A percentile compares a stretch with the other conserved stretches of the same genome.
These are phyloP conservation scores for Phalacrocorax pelagicus DNA, from an alignment of 2,113 vertebrate genomes.

Conservation along the genomic window DNA sequence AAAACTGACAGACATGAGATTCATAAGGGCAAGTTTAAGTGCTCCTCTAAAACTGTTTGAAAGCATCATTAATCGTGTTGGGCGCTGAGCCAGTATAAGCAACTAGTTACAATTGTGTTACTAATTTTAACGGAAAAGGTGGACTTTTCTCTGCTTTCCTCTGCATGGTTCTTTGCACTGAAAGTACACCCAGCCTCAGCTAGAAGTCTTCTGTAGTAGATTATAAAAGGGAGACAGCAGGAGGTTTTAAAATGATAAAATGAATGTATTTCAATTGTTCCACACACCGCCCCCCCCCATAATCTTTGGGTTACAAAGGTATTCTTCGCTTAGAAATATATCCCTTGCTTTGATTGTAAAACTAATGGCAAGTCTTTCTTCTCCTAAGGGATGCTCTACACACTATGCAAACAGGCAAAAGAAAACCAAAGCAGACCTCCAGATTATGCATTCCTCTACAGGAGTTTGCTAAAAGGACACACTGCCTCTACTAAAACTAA, in stretches of 20 bases:
- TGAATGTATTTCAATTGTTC: neutral
- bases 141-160: neutral
- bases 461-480: neutral
- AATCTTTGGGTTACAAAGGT: neutral
- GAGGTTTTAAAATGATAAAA: neutral
- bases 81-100: neutral
- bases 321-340: neutral
- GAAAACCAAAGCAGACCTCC: neutral
- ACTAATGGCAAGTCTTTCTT: neutral
- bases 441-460: neutral
- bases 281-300: neutral
- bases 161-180: neutral
- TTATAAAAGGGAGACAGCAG: neutral
- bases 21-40: constrained; percentile 37
- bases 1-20: constrained; percentile 3
- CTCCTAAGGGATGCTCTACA: neutral
- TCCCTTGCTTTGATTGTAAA: neutral
- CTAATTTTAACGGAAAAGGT: constrained; percentile 5
- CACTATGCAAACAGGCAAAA: neutral
- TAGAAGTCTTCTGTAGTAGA: neutral
- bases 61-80: constrained; percentile 43
- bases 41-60: constrained; percentile 26
- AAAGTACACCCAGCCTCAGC: neutral
- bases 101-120: neutral
- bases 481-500: neutral